Evolutionary conservation across 1,140 invertebrate genomes (phyloP).

Genomic region (Melipona quadrifasciata): DNA sequence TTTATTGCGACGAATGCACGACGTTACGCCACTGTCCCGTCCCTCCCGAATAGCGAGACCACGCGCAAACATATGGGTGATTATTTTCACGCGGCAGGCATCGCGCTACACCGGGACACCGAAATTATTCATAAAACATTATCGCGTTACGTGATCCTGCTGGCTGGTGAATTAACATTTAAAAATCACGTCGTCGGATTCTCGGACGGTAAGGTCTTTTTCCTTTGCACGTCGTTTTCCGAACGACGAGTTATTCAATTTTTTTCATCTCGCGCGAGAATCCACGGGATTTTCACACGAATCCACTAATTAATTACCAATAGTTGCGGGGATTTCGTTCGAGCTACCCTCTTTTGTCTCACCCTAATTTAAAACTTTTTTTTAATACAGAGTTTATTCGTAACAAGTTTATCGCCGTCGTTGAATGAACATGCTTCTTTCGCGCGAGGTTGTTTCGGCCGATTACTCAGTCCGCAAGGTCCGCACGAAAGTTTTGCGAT

Average conservation of each 20-base stretch:
- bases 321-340: neutral
- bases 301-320: neutral
- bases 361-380: neutral
- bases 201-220: neutral
- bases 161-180: neutral
- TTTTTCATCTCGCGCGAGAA: neutral
- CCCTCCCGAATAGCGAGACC: neutral
- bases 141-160: neutral
- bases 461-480: neutral
- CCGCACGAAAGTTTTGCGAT: neutral
- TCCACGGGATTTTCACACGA: neutral
- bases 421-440: neutral
- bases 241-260: neutral
- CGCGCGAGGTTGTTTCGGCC: neutral
- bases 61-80: neutral
- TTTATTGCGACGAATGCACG: neutral
- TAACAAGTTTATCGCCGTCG: neutral
- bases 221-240: neutral
- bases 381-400: neutral
- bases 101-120: neutral
- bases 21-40: slow-evolving; percentile 8
- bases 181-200: neutral
- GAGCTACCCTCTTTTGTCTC: neutral
- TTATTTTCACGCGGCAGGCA: slow-evolving; percentile 13
- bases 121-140: slow-evolving; percentile 26